A percentile compares a stretch with the other conserved stretches of the same genome.
Conservation (phyloP, 1,140 invertebrate genomes). For the Drosophila ercepeae region DNA sequence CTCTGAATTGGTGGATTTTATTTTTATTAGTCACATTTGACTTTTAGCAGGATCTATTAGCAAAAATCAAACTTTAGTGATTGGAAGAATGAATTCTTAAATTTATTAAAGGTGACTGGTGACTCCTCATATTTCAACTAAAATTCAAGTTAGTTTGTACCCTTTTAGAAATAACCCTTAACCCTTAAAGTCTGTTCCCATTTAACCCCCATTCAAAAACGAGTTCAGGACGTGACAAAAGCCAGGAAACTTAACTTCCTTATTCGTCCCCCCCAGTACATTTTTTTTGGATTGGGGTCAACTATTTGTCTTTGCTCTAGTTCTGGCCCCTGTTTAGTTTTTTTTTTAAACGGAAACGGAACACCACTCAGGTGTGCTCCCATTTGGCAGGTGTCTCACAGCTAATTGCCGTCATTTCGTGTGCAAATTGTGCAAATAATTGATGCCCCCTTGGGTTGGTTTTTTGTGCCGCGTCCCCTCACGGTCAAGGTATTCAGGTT, state of each 20-base stretch:
- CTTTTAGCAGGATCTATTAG: conserved; percentile 29
- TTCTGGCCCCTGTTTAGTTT: not conserved
- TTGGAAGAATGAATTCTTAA: conserved; percentile 14
- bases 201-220: conserved; percentile 28
- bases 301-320: conserved; percentile 28
- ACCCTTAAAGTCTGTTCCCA: no score
- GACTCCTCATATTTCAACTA: no score
- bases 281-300: conserved; percentile 33
- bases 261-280: conserved; percentile 8
- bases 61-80: conserved; percentile 8
- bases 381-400: conserved; percentile 49
- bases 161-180: no score
- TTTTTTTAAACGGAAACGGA: conserved; percentile 25
- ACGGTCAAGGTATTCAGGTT: conserved; percentile 50
- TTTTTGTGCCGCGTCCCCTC: not conserved
- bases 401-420: conserved; percentile 72
- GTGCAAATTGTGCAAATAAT: conserved; percentile 66
- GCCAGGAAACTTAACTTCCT: conserved; percentile 66
- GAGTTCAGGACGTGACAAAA: conserved; percentile 69
- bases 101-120: conserved; percentile 7
- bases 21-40: conserved; percentile 59
- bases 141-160: no score
- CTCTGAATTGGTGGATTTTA: conserved; percentile 13
- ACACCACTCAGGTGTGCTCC: conserved; percentile 22
- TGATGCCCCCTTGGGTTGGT: conserved; percentile 15